Evolutionary conservation across 2,797 vertebrate species (phyloP), one percentile per base, ranked within the genome.

Genomic region (Heteromormyrus szaboi): DNA sequence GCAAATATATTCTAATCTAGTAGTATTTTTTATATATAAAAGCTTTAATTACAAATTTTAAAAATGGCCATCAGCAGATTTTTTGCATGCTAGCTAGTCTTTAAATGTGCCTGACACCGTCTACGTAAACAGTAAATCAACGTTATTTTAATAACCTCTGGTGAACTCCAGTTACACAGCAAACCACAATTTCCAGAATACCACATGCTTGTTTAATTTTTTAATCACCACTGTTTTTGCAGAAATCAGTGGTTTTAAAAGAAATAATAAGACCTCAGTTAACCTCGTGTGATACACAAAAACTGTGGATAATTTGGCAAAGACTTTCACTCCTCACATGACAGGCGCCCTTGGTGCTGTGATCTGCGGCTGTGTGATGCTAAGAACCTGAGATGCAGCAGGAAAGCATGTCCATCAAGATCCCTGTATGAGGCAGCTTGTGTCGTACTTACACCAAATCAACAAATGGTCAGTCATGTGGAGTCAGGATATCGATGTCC

Each of bases 101-200:
- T 68, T 68, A n/a, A 62, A 62, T 9, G 22, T 62, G 6, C 59
- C n/a, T 29, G 2, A 12, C 65, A 72, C 65, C 1, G 0, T 62
- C 56, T 25, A 62, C 8, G 11, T 72, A 72, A 72, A 37, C 25
- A 72, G 65, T 37, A 37, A 72, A 72, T 41, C 25, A 76, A 19
- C 4, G 1, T 37, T 12, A 76, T 76, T 41, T 76, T 76, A 76
- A 76, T 37, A 76, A 76, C 68, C 4, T 76, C 68, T 76, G 68
- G 29, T 76, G 68, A 76, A 76, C 12, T 19, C 68, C 14, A 37
- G 29, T 41, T 76, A 41, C 33, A 65, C 68, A 41, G 68, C 12
- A 76, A 33, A 76, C 68, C 33, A 76, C 29, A 76, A 76, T 76
- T 76, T 76, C 68, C 68, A 76, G 33, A 76, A 76, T 76, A 76